Evolutionary conservation across 2,797 vertebrate genomes (phyloP).

Genomic region (Heliangelus exortis): DNA sequence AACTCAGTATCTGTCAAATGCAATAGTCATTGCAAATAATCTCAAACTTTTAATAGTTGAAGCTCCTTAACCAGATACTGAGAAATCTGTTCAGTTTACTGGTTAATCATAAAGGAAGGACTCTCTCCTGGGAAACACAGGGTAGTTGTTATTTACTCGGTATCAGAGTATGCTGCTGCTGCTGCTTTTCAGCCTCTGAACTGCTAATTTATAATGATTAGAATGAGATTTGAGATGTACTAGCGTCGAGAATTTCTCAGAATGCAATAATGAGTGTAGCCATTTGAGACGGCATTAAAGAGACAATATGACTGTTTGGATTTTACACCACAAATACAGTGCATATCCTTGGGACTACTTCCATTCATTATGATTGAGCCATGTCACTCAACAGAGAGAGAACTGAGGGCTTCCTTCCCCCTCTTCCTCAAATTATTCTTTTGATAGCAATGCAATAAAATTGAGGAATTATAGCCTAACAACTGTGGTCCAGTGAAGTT

Average conservation of each 20-base stretch:
- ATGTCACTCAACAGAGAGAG: background rate
- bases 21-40: background rate
- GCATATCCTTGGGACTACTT: background rate
- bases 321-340: constrained; percentile 14
- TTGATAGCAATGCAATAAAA: background rate
- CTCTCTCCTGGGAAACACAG: background rate
- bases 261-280: constrained; percentile 11
- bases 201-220: constrained; percentile 32
- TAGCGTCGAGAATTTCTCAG: constrained; percentile 30
- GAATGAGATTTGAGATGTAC: constrained; percentile 35
- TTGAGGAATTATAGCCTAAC: background rate
- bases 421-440: background rate
- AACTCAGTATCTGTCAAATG: background rate
- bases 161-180: background rate
- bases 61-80: background rate
- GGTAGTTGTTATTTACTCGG: background rate
- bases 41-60: background rate
- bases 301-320: constrained; percentile 5
- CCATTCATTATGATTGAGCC: background rate
- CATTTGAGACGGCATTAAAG: constrained; percentile 18
- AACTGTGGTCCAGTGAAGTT: background rate
- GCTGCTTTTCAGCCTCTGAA: background rate
- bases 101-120: background rate
- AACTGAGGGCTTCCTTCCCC: background rate
- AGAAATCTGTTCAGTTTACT: constrained; percentile 8